A percentile compares a stretch with the other conserved stretches of the same genome.
Evolutionary conservation across 2,888 invertebrate genomes (phyloP).

Genomic region (Malacosoma neustria): DNA sequence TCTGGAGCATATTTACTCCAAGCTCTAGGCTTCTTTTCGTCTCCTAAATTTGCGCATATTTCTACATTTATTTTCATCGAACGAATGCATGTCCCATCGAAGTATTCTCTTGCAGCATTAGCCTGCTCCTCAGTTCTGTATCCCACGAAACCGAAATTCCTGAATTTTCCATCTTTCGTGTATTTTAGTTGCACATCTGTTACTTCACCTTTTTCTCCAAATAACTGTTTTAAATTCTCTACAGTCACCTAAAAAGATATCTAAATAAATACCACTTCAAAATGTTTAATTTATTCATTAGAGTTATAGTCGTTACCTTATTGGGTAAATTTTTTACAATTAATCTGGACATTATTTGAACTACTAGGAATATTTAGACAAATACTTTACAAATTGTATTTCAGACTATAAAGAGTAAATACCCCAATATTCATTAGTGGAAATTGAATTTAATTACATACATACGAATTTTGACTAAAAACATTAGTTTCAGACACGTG

Average conservation of each 20-base stretch:
- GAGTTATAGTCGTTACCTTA: conserved; percentile 73
- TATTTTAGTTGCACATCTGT: conserved; percentile 97
- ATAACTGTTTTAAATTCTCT: conserved; percentile 82
- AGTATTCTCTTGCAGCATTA: conserved; percentile 81
- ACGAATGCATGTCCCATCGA: conserved; percentile 89
- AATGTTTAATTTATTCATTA: not conserved
- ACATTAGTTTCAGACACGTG: too few species aligned
- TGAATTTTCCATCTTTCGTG: conserved; percentile 91
- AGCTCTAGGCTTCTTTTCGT: conserved; percentile 85
- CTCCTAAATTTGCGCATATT: conserved; percentile 80
- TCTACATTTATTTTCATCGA: conserved; percentile 88
- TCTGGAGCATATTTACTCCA: conserved; percentile 95
- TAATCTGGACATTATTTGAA: conserved; percentile 88
- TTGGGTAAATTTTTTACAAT: conserved; percentile 94
- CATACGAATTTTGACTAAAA: too few species aligned
- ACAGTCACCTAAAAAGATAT: conserved; percentile 79
- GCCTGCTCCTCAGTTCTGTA: conserved; percentile 89
- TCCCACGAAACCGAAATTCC: conserved; percentile 96
- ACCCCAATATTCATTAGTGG: too few species aligned
- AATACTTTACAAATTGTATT: too few species aligned
- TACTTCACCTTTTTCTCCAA: conserved; percentile 86
- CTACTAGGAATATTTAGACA: too few species aligned
- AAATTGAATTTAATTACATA: too few species aligned
- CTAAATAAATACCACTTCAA: not conserved
- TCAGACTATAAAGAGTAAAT: too few species aligned